Percentiles rank a stretch among this genome's conserved stretches.
phyloP scores from a whole-genome alignment of 2,888 invertebrate species.

The Andrena minutula region DNA sequence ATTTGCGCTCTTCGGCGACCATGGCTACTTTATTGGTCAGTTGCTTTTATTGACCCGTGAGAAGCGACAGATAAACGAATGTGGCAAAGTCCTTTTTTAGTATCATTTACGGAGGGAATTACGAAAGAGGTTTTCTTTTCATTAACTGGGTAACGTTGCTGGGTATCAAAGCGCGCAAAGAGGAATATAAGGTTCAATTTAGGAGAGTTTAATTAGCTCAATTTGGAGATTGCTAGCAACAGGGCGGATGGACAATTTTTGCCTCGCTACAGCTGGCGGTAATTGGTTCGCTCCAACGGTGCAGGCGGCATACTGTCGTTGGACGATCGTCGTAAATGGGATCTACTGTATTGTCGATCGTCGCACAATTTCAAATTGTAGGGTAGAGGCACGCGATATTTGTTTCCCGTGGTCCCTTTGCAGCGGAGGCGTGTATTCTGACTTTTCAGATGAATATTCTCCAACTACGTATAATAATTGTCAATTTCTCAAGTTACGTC shows the following conservation, averaged over 20 bases:
- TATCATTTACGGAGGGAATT: background rate
- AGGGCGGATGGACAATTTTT: conserved; percentile 42
- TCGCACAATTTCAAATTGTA: conserved; percentile 10
- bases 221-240: conserved; percentile 34
- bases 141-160: background rate
- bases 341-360: conserved; percentile 5
- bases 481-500: no score
- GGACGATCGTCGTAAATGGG: conserved; percentile 19
- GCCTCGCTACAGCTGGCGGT: conserved; percentile 37
- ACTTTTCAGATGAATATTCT: no score
- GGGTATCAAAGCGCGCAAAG: background rate
- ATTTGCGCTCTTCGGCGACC: no score
- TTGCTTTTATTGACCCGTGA: no score
- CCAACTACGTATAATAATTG: no score
- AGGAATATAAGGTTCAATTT: conserved; percentile 58
- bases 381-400: background rate
- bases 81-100: background rate
- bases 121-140: background rate
- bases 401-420: no score
- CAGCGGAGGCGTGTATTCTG: no score
- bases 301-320: background rate
- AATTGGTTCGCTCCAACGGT: conserved; percentile 53
- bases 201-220: conserved; percentile 67
- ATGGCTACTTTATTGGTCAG: no score
- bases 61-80: no score